Evolutionary conservation across 2,888 invertebrate species (phyloP), one percentile per base, ranked within the genome.

Genomic region (Eupithecia subumbrata): DNA sequence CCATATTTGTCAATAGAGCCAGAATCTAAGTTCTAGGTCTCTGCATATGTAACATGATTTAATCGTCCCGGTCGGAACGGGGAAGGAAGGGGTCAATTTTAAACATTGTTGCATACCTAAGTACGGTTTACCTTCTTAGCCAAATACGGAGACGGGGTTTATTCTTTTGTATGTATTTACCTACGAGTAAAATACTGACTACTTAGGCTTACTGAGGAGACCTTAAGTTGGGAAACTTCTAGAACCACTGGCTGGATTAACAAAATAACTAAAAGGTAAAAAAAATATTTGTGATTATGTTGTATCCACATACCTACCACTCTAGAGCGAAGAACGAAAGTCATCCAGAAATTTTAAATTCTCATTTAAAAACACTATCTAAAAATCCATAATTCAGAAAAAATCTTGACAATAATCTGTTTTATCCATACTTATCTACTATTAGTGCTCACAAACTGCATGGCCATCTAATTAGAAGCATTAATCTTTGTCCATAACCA

Each of bases 401-500:
- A 25, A 60, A 25, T 25, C 14, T 25, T 11, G 5, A 25, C 12
- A 60, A 60, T 60, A 60, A 30, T 34, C 16, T 5, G 0, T 8
- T 18, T 34, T 34, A 37, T 18, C 18, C 14, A 37, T 5, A 40
- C 66, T 40, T 18, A 67, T 1, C 3, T n/a, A n/a, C 14, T 12
- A 37, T 72, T 66, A 73, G 73, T 40, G 64, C n/a, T 73, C 45
- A 45, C 77, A 75, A 75, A 77, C 64, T 71, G 75, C 75, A 75
- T 18, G 66, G 71, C 73, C 48, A 75, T 77, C 73, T 77, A 77
- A 77, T 77, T 77, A 77, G 75, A 75, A 77, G 73, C 77, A 77
- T 77, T 77, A 77, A 77, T 77, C 75, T 77, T 73, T 77, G 77
- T 75, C 75, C 72, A 75, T 77, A 75, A 73, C 77, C 77, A 75